phyloP scores from a whole-genome alignment of 2,113 vertebrate genomes.

The Tragelaphus strepsiceros region DNA sequence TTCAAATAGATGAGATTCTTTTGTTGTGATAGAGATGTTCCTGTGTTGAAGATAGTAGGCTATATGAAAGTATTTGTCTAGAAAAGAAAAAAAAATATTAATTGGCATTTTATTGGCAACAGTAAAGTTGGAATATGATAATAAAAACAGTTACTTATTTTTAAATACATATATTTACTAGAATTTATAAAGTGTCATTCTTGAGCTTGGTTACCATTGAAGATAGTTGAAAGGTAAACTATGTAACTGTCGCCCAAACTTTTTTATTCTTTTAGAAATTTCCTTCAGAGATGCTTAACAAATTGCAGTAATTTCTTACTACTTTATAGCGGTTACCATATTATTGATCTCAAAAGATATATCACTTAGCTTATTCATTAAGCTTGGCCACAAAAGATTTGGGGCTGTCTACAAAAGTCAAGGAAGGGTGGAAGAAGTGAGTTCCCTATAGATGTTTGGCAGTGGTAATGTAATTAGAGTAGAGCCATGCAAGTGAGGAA shows the following conservation, averaged over 20 bases:
- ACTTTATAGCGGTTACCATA: background rate
- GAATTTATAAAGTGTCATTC: slow-evolving; percentile 9
- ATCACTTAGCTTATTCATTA: slow-evolving; percentile 21
- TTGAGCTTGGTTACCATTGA: background rate
- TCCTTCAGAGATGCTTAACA: background rate
- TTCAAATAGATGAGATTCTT: background rate
- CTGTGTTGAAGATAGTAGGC: background rate
- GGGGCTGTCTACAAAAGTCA: background rate
- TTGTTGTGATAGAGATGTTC: background rate
- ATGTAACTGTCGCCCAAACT: background rate
- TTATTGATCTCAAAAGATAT: background rate
- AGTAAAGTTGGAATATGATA: background rate
- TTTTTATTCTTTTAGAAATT: background rate
- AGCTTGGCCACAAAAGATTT: background rate
- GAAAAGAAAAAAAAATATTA: background rate
- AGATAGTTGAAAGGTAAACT: slow-evolving; percentile 1
- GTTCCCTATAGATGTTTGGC: background rate
- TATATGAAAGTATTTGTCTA: background rate
- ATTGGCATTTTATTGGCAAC: background rate
- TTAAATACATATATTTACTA: background rate
- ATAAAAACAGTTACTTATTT: background rate
- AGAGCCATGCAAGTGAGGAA: background rate
- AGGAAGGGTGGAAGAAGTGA: background rate
- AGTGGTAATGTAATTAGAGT: background rate
- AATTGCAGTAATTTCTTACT: background rate